These are phyloP conservation scores for Chunga burmeisteri DNA, from an alignment of 2,113 vertebrate genomes.

Conservation along the genomic window DNA sequence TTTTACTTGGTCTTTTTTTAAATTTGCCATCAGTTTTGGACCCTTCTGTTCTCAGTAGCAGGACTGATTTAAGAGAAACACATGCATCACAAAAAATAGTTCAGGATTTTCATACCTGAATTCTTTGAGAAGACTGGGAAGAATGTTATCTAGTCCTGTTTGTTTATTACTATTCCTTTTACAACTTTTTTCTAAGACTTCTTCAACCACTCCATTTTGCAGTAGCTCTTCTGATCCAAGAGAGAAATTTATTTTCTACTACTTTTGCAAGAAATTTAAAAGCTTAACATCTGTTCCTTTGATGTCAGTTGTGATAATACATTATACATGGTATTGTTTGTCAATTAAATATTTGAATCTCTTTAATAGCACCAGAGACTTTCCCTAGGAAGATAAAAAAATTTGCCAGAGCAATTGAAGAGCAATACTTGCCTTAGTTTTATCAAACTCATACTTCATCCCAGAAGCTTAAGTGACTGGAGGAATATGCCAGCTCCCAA, in stretches of 20 bases:
- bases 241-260: background rate
- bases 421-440: background rate
- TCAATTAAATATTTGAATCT: background rate
- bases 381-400: background rate
- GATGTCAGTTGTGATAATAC: background rate
- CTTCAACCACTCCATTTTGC: background rate
- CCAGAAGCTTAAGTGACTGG: background rate
- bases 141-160: background rate
- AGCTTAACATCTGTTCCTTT: background rate
- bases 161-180: background rate
- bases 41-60: background rate
- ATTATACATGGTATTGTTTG: background rate
- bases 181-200: background rate
- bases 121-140: background rate
- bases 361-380: background rate
- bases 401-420: background rate
- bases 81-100: background rate
- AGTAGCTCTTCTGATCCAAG: background rate
- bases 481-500: background rate
- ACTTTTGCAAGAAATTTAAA: background rate
- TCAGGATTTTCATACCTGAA: background rate
- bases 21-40: background rate
- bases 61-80: background rate
- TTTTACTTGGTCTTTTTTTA: background rate
- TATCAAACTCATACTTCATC: background rate